Percentiles rank a stretch among this genome's conserved stretches.
These are phyloP conservation scores for Tenebrio molitor DNA, from an alignment of 1,140 invertebrate genomes.

Conservation along the genomic window DNA sequence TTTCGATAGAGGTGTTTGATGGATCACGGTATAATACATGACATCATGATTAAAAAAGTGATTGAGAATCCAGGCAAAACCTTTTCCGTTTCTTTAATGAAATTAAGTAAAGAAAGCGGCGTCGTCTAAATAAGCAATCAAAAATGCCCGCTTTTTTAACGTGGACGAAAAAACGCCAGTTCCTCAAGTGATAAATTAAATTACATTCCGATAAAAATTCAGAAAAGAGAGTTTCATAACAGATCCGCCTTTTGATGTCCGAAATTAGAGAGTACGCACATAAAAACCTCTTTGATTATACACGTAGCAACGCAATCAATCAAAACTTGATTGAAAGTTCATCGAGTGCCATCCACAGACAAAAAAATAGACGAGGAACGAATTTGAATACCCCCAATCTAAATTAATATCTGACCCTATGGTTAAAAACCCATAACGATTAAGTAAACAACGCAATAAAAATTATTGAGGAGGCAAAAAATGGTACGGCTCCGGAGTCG, in stretches of 20 bases:
- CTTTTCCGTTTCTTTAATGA: too few species aligned
- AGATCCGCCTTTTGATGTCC: slow-evolving; percentile 9
- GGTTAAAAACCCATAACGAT: slow-evolving; percentile 36
- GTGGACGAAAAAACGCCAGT: background rate
- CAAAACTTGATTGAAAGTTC: slow-evolving; percentile 32
- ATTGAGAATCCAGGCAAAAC: background rate
- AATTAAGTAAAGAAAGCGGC: too few species aligned
- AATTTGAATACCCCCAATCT: slow-evolving; percentile 28
- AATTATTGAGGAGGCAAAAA: slow-evolving; percentile 31
- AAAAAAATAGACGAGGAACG: background rate
- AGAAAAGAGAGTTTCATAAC: background rate
- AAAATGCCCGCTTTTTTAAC: too few species aligned
- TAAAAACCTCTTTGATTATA: slow-evolving; percentile 13
- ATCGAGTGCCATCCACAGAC: slow-evolving; percentile 9
- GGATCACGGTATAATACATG: too few species aligned
- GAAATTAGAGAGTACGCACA: slow-evolving; percentile 13
- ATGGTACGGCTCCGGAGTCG: slow-evolving; percentile 1
- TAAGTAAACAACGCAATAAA: slow-evolving; percentile 36
- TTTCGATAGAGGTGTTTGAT: too few species aligned
- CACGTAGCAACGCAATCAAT: slow-evolving; percentile 27
- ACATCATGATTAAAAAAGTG: background rate
- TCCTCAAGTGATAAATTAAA: background rate
- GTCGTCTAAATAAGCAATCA: too few species aligned
- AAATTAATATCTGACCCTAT: slow-evolving; percentile 31
- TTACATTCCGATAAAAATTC: slow-evolving; percentile 5